Conservation (phyloP, 2,888 invertebrate genomes). For the Sympetrum striolatum region DNA sequence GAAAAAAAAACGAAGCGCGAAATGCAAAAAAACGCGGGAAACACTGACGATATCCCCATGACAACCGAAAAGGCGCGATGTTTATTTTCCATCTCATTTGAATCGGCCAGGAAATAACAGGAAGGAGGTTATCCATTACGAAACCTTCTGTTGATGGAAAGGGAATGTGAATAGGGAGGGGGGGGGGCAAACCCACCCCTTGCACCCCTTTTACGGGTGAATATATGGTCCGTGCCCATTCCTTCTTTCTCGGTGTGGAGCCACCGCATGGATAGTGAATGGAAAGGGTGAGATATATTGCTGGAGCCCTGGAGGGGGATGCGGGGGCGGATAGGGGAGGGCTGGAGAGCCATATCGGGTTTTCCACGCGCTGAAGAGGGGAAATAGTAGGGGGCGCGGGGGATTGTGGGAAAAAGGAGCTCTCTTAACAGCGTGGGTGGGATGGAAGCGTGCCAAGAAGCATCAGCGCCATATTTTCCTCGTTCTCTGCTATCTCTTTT, state of each 20-base stretch:
- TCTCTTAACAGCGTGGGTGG: background rate
- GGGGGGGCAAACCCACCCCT: background rate
- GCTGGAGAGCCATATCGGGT: constrained; percentile 1
- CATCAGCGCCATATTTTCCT: constrained; percentile 23
- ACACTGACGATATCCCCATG: background rate
- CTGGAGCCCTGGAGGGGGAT: background rate
- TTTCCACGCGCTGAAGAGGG: background rate
- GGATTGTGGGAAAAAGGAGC: constrained; percentile 35
- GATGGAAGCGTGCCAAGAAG: constrained; percentile 23
- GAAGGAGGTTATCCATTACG: constrained; percentile 17
- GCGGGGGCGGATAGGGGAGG: background rate
- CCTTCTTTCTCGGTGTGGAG: background rate
- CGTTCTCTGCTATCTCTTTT: background rate
- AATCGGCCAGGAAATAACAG: constrained; percentile 15
- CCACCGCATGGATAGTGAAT: constrained; percentile 11
- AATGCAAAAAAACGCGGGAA: background rate
- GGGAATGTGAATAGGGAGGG: background rate
- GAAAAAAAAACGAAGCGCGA: background rate
- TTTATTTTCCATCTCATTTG: constrained; percentile 29
- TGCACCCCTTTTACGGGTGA: background rate
- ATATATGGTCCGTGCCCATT: background rate
- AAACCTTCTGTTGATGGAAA: background rate
- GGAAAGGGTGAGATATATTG: constrained; percentile 13
- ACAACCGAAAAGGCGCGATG: constrained; percentile 27
- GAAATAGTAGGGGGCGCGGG: background rate